A percentile compares a stretch with the other conserved stretches of the same genome.
Evolutionary conservation across 1,140 invertebrate species (phyloP).

Genomic region (Anoplolepis gracilipes): DNA sequence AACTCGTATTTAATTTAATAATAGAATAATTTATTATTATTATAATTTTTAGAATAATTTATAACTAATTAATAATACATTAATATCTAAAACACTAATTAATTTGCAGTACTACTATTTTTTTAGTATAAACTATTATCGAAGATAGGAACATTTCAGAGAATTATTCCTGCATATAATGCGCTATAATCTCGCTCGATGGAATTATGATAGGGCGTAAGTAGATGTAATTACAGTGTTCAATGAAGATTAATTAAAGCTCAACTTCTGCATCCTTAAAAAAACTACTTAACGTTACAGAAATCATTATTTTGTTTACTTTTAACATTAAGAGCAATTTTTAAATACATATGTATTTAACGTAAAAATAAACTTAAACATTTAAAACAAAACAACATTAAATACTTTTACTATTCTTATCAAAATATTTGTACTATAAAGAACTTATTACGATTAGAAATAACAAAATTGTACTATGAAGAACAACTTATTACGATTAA

Average conservation of each 20-base stretch:
- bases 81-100: background rate
- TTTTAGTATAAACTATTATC: background rate
- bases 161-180: slow-evolving; percentile 31
- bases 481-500: no score
- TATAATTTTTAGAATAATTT: background rate
- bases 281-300: background rate
- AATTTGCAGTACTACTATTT: background rate
- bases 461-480: no score
- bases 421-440: no score
- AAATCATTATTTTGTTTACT: background rate
- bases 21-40: background rate
- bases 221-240: slow-evolving; percentile 26
- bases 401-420: background rate
- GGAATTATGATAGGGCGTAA: slow-evolving; percentile 17
- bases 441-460: no score
- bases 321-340: background rate
- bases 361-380: background rate
- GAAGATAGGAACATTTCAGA: background rate
- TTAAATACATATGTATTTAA: no score
- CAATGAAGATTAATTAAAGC: slow-evolving; percentile 18
- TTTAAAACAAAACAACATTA: background rate
- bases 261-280: background rate
- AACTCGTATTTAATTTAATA: background rate
- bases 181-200: slow-evolving; percentile 28
- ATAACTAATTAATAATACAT: slow-evolving; percentile 21